Conservation (phyloP, 1,140 invertebrate species). For the Drosophila rufa region DNA sequence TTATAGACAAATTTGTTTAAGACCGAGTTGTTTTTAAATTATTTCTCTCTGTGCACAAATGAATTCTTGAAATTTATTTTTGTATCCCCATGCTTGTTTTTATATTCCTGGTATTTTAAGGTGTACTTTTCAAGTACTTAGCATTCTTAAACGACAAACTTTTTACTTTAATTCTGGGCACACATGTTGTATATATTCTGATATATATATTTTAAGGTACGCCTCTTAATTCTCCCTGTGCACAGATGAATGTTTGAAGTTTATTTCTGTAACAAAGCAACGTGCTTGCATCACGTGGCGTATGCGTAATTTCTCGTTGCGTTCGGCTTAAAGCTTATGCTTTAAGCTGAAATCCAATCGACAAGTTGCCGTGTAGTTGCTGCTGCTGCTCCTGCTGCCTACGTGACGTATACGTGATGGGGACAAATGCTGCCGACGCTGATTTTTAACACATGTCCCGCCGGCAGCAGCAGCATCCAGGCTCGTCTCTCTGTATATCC, state of each 20-base stretch:
- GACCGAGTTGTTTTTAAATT: background rate
- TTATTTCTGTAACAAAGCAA: constrained; percentile 33
- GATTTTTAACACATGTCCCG: constrained; percentile 70
- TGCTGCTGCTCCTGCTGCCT: constrained; percentile 26
- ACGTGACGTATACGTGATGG: constrained; percentile 76
- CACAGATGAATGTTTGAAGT: constrained; percentile 42
- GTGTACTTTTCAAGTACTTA: constrained; percentile 17
- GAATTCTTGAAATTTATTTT: background rate
- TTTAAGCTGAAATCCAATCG: constrained; percentile 67
- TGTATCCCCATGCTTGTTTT: background rate
- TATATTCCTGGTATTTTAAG: constrained; percentile 1
- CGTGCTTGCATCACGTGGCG: constrained; percentile 39
- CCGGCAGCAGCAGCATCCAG: constrained; percentile 12
- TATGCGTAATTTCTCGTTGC: constrained; percentile 47
- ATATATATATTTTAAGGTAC: background rate
- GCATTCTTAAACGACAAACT: constrained; percentile 13
- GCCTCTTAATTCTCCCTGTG: constrained; percentile 10
- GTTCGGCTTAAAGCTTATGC: constrained; percentile 31
- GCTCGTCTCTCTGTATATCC: background rate
- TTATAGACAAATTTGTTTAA: background rate
- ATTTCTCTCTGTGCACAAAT: background rate
- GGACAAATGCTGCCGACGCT: constrained; percentile 68
- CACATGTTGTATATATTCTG: background rate
- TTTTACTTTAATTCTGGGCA: background rate
- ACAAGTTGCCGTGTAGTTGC: constrained; percentile 54